phyloP scores from a whole-genome alignment of 2,113 vertebrate genomes.

The Ageneiosus marmoratus region DNA sequence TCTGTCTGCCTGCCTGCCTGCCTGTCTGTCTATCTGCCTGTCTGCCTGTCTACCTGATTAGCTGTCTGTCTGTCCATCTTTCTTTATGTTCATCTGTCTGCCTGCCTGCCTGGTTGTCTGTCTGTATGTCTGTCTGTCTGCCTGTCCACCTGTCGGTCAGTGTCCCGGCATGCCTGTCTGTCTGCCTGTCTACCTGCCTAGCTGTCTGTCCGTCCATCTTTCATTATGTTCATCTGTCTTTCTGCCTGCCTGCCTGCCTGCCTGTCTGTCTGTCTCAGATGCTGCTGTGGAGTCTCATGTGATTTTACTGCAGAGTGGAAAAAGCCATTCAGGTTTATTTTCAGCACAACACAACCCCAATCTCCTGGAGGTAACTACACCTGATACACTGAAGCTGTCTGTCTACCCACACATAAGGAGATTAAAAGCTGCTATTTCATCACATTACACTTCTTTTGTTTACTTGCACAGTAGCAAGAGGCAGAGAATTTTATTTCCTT shows the following conservation, averaged over 20 bases:
- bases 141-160: background rate
- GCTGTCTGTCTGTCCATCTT: no score
- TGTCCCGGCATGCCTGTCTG: no score
- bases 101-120: no score
- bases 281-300: background rate
- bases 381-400: no score
- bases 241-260: background rate
- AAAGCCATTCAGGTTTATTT: background rate
- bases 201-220: background rate
- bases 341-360: no score
- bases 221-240: background rate
- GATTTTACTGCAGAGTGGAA: background rate
- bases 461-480: background rate
- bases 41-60: no score
- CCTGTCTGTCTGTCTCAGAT: background rate
- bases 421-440: background rate
- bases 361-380: background rate
- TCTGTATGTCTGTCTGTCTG: no score
- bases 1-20: no score
- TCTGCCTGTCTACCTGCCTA: no score
- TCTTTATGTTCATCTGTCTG: no score
- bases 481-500: background rate
- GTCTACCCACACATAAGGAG: background rate
- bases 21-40: no score
- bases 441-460: constrained; percentile 4